Evolutionary conservation across 2,888 invertebrate species (phyloP).

Genomic region (Clitarchus hookeri): DNA sequence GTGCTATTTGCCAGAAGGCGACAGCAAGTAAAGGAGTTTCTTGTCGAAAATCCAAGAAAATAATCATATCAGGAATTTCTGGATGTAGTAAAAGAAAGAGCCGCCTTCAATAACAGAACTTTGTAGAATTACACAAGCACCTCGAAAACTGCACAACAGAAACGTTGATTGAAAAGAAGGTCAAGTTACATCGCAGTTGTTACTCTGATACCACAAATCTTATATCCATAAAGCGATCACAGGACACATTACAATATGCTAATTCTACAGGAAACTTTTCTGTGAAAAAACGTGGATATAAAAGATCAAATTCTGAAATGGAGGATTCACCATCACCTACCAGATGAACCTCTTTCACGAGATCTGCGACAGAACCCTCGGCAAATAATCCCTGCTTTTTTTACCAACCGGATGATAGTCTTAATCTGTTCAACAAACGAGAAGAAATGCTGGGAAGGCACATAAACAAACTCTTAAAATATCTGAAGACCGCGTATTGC

Average conservation of each 20-base stretch:
- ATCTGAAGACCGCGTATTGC: not conserved
- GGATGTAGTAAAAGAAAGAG: not conserved
- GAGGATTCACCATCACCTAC: not conserved
- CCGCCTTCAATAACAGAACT: not conserved
- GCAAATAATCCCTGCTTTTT: not conserved
- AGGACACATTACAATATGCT: not conserved
- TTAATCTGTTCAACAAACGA: not conserved
- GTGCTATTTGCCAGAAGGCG: no score
- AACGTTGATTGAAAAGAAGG: conserved; percentile 11
- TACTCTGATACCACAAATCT: not conserved
- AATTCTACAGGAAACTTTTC: not conserved
- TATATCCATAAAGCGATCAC: not conserved
- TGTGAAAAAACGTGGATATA: conserved; percentile 14
- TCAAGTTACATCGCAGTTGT: not conserved
- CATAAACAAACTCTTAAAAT: not conserved
- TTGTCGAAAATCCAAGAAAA: not conserved
- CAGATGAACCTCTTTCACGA: not conserved
- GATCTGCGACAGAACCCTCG: not conserved
- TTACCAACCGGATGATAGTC: not conserved
- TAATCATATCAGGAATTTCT: not conserved
- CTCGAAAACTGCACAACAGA: not conserved
- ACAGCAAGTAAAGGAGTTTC: no score
- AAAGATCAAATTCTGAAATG: conserved; percentile 4
- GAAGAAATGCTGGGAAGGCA: not conserved
- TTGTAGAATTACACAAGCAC: not conserved